Base-by-base conservation (phyloP, 2,888 invertebrate genomes). In the Mimumesa dahlbomi region DNA sequence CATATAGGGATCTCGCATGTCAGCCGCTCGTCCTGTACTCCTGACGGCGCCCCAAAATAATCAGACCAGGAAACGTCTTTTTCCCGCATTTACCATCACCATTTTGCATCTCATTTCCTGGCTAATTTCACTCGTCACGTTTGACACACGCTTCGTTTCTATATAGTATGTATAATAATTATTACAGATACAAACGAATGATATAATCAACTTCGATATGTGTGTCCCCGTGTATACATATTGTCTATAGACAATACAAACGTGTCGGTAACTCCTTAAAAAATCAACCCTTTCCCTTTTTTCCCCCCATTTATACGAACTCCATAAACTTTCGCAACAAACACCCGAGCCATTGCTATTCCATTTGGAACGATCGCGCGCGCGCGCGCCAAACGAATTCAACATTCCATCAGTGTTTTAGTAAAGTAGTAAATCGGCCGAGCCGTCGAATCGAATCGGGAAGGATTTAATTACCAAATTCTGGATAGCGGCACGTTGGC, bases 391-490 rank as follows among this genome's bases (percentile, higher is more conserved):
- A 3, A 19, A 46, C 45, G 21, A 16, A 57, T 53, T 72, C 40
- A 54, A 49, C 48, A 14, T 50, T 9, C 18, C 40, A 54, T 31
- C 58, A 48, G 48, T 70, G 56, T 72, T 72, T 72, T n/a, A 61
- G 42, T 18, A 45, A 69, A 69, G 53, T 40, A 69, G 63, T 52
- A 73, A 73, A 77, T 58, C 58, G 63, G 42, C 46, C 46, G 0
- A 36, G 43, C 54, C 31, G 22, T 38, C 38, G 56, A 54, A 61
- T 63, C 56, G 62, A 29, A 13, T 43, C 45, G 73, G 73, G 76
- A 75, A 75, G 77, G 81, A 84, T 87, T 86, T 86, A 88, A 88
- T 88, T 87, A 82, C 72, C 84, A 83, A 87, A 87, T 85, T 81
- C 82, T 77, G 77, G 75, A 82, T 86, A 83, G 82, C 81, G 82